phyloP scores from a whole-genome alignment of 2,888 invertebrate species.

The Leptopilina myrica region DNA sequence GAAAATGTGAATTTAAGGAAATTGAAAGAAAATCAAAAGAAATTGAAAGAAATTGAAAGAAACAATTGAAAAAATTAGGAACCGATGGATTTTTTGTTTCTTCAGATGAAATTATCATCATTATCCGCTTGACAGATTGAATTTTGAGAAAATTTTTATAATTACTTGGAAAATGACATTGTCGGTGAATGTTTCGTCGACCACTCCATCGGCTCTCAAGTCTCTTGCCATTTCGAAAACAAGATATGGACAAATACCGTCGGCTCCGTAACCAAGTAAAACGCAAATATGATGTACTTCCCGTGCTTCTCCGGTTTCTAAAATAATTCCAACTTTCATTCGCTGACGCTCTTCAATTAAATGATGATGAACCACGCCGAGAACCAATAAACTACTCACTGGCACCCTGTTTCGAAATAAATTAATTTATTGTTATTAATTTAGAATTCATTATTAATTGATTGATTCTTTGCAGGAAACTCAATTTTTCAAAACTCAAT shows the following conservation, averaged over 20 bases:
- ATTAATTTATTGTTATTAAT: neutral
- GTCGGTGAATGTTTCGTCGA: conserved; percentile 87
- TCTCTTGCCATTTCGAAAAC: conserved; percentile 95
- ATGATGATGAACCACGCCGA: conserved; percentile 97
- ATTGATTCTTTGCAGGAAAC: too few relatives aligned
- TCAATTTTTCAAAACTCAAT: too few relatives aligned
- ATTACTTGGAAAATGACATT: conserved; percentile 85
- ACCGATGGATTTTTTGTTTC: too few relatives aligned
- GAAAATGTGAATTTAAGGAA: neutral
- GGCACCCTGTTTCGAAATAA: conserved; percentile 79
- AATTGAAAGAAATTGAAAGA: too few relatives aligned
- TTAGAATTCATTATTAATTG: neutral
- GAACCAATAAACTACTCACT: conserved; percentile 88
- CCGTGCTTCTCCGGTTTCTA: conserved; percentile 97
- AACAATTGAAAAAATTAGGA: too few relatives aligned
- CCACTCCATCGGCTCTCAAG: conserved; percentile 90
- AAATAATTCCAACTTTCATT: conserved; percentile 96
- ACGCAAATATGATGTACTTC: conserved; percentile 98
- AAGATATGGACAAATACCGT: conserved; percentile 97
- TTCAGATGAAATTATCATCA: conserved; percentile 15
- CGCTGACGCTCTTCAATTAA: conserved; percentile 95
- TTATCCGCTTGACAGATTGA: too few relatives aligned
- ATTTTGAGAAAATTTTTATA: neutral
- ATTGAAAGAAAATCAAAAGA: neutral
- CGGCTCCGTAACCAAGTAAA: conserved; percentile 96